Evolutionary conservation across 1,140 invertebrate species (phyloP), one percentile per base, ranked within the genome.

Genomic region (Arctopsyche grandis): DNA sequence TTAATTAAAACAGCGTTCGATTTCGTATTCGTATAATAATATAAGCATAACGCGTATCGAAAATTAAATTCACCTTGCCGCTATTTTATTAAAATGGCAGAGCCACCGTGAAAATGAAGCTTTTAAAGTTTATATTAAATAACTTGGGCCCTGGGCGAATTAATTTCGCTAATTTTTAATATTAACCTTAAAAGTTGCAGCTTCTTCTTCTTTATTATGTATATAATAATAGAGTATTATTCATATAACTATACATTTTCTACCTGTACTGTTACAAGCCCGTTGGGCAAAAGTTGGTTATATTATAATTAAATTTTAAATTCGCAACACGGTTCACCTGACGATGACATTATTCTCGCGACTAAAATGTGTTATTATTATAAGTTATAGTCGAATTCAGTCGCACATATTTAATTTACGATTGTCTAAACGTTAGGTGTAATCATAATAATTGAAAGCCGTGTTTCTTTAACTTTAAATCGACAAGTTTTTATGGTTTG

Each of bases 261-360:
- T 38, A 38, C 29, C 29, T 38, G 7, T n/a, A n/a, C n/a, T n/a
- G 29, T 4, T 38, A 38, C 29, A 38, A 21, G 16, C 56, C 9
- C 16, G 16, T 1, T 7, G n/a, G n/a, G 56, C 5, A 16, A 21
- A 16, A n/a, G 12, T 52, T 19, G 48, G 48, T 19, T 60, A 19
- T 60, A 60, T 60, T 60, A 60, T 60, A 60, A 60, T 60, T 60
- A 60, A 60, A 60, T 60, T 60, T 60, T 60, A 60, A 60, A 60
- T 21, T 60, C 56, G 21, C 56, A 60, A 60, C 56, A 60, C 56
- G 56, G 56, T 60, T 21, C 56, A 60, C 56, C 56, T 60, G 56
- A 60, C 56, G 56, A 60, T 60, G 56, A 60, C 56, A 60, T 19
- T 60, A 21, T 60, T 60, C 56, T 16, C 56, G 29, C 29, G 29